Conservation (phyloP, 2,113 vertebrate genomes). For the Rissa tridactyla region DNA sequence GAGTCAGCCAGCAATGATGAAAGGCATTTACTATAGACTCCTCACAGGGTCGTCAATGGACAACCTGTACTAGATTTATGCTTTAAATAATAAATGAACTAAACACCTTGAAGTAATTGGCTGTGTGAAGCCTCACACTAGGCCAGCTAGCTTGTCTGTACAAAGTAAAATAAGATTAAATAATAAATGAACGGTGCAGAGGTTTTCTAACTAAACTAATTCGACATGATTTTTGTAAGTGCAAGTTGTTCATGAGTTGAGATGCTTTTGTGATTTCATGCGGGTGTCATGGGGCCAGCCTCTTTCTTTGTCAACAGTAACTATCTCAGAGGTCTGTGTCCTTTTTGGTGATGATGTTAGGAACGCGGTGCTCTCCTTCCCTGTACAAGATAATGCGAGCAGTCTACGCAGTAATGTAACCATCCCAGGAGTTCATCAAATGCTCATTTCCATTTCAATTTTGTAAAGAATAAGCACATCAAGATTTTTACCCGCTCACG, state of each 20-base stretch:
- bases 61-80: conserved; percentile 86
- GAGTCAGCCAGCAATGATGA: conserved; percentile 77
- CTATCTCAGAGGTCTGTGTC: neutral
- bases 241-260: conserved; percentile 15
- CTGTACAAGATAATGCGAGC: neutral
- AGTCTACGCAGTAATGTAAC: neutral
- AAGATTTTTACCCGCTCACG: neutral
- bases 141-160: conserved; percentile 84
- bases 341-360: neutral
- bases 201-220: conserved; percentile 71
- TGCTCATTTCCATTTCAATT: neutral
- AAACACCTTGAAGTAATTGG: conserved; percentile 89
- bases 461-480: neutral
- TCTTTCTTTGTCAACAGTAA: conserved; percentile 53
- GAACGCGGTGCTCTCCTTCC: neutral
- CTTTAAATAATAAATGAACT: conserved; percentile 89
- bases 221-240: conserved; percentile 40
- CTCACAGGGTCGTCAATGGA: conserved; percentile 78
- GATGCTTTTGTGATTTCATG: conserved; percentile 36
- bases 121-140: conserved; percentile 79
- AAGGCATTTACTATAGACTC: conserved; percentile 79
- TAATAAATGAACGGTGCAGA: conserved; percentile 85
- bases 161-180: conserved; percentile 89
- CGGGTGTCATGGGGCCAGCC: conserved; percentile 2
- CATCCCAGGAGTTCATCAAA: neutral